Evolutionary conservation across 2,113 vertebrate species (phyloP).

Genomic region (Vulpes ferrilata): DNA sequence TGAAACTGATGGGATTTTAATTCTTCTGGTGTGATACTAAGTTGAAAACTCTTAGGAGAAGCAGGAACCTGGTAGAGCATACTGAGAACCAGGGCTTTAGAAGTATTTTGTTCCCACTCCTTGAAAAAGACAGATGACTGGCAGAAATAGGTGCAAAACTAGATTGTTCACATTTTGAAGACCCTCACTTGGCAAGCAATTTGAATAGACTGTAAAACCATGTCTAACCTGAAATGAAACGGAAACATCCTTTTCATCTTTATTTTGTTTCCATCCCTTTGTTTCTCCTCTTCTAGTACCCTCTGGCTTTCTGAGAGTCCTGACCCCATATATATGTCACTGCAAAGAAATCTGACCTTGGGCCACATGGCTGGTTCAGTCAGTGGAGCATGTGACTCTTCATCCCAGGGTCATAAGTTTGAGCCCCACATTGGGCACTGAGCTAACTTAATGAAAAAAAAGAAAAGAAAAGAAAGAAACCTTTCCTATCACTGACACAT

Average conservation of each 20-base stretch:
- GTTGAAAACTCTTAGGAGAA: conserved; percentile 15
- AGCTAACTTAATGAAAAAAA: neutral
- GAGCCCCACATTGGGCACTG: neutral
- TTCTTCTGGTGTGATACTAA: conserved; percentile 29
- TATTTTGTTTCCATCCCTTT: conserved; percentile 1
- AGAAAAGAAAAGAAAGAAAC: neutral
- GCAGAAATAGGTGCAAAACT: conserved; percentile 4
- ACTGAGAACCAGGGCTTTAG: conserved; percentile 12
- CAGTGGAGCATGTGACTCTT: neutral
- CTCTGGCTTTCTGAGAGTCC: conserved; percentile 3
- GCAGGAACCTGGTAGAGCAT: neutral
- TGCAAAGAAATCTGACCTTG: neutral
- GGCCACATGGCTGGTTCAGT: neutral
- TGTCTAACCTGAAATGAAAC: neutral
- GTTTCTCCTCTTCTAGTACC: neutral
- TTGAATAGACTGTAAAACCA: neutral
- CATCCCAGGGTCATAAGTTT: neutral
- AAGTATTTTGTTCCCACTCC: neutral
- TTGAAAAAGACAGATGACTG: conserved; percentile 6
- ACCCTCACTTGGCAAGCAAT: neutral
- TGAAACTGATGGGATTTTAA: conserved; percentile 47
- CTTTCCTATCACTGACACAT: neutral
- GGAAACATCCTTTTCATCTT: neutral
- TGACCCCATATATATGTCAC: neutral
- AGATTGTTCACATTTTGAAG: conserved; percentile 22